These are phyloP conservation scores for Meiosimyza decipiens DNA, from an alignment of 2,888 invertebrate species.

Conservation along the genomic window DNA sequence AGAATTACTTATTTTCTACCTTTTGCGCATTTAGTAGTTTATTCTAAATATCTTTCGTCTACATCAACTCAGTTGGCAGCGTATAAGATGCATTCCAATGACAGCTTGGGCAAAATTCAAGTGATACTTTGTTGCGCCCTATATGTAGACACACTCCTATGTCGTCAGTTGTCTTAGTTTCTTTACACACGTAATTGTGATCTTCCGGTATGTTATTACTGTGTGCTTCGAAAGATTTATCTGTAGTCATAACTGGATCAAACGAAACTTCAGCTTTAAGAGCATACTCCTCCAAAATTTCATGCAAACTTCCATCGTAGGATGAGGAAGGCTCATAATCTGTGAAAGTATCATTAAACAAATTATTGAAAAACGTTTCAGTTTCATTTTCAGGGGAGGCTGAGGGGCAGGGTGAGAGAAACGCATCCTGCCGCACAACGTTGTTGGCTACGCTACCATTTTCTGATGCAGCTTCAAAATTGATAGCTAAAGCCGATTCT, in stretches of 20 bases:
- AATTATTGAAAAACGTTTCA: conserved; percentile 40
- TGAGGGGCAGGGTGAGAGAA: conserved; percentile 33
- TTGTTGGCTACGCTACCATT: conserved; percentile 47
- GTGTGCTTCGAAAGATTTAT: background rate
- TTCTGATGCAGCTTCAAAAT: conserved; percentile 42
- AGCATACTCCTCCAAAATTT: conserved; percentile 38
- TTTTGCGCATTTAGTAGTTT: no score
- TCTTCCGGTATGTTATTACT: conserved; percentile 40
- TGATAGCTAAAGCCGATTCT: conserved; percentile 42
- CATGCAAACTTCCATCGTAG: conserved; percentile 46
- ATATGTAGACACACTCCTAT: conserved; percentile 71
- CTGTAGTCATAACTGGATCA: conserved; percentile 39
- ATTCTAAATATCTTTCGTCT: conserved; percentile 39
- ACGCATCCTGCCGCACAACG: conserved; percentile 33
- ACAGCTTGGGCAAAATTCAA: conserved; percentile 72
- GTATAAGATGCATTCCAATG: conserved; percentile 66
- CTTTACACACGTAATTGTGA: conserved; percentile 47
- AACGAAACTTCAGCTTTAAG: background rate
- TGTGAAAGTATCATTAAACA: conserved; percentile 56
- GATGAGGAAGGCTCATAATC: conserved; percentile 49
- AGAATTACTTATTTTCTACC: no score
- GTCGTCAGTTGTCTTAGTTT: conserved; percentile 53
- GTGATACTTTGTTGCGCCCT: conserved; percentile 69
- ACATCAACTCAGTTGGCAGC: conserved; percentile 53
- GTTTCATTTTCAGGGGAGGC: conserved; percentile 42